A percentile compares a stretch with the other conserved stretches of the same genome.
phyloP scores from a whole-genome alignment of 2,888 invertebrate species.

The Brenthis daphne region DNA sequence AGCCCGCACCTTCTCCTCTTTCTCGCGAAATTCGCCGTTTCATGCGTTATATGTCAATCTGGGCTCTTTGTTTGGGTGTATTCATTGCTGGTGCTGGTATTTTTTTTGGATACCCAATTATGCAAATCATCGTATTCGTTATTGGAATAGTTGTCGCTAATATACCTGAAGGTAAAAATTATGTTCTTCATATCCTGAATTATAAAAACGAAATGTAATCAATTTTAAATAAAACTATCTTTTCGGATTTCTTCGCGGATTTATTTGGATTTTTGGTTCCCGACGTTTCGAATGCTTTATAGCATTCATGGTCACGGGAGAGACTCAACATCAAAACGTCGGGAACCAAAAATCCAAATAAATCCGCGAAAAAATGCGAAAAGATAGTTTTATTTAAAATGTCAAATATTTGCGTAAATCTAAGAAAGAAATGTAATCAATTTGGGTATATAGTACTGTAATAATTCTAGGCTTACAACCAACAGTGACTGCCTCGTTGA shows the following conservation, averaged over 20 bases:
- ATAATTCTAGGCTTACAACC: conserved; percentile 89
- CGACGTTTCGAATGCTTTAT: no score
- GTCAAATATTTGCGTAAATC: no score
- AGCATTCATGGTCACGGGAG: no score
- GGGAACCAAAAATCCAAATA: no score
- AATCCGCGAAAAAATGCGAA: no score
- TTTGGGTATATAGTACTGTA: neutral
- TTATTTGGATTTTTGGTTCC: no score
- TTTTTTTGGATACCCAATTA: conserved; percentile 97
- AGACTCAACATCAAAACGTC: no score
- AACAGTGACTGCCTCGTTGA: conserved; percentile 98
- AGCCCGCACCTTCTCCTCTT: conserved; percentile 97
- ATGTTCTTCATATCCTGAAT: no score
- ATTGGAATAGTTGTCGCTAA: conserved; percentile 99
- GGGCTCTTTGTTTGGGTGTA: conserved; percentile 93
- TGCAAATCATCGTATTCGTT: conserved; percentile 98
- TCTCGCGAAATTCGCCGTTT: conserved; percentile 98
- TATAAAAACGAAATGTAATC: neutral
- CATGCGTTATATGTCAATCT: conserved; percentile 97
- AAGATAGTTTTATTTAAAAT: no score
- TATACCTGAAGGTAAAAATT: conserved; percentile 91
- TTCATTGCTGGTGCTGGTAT: conserved; percentile 97
- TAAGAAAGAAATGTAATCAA: no score
- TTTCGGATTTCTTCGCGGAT: no score
- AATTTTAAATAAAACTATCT: no score